phyloP scores from a whole-genome alignment of 2,113 vertebrate genomes.

The Otus sunia region DNA sequence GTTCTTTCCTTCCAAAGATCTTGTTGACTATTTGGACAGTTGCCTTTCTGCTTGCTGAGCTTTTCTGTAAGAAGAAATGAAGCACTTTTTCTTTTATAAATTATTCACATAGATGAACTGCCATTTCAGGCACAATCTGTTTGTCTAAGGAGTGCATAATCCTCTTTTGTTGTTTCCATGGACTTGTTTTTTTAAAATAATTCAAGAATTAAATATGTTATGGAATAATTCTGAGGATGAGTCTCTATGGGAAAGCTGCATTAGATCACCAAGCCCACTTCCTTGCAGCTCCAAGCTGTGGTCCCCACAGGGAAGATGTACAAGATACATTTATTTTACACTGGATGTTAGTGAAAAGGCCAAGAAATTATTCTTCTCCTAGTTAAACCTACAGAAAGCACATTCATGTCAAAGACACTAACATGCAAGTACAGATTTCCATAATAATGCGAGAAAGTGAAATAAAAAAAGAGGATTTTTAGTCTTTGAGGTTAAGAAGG shows the following conservation, averaged over 20 bases:
- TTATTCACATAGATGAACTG: background rate
- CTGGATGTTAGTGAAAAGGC: background rate
- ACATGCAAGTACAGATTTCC: background rate
- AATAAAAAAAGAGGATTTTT: background rate
- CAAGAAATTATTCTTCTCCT: background rate
- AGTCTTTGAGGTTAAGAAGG: background rate
- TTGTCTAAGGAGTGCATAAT: background rate
- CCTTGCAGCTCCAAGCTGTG: background rate
- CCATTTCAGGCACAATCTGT: background rate
- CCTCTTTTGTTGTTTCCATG: background rate
- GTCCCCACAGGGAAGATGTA: background rate
- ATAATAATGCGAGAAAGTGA: background rate
- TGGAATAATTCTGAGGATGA: background rate
- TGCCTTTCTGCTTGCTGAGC: background rate
- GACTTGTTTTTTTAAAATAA: background rate
- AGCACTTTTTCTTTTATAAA: background rate
- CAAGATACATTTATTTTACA: background rate
- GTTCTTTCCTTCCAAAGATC: background rate
- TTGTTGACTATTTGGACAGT: background rate
- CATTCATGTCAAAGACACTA: background rate
- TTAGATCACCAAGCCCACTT: background rate
- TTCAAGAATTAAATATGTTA: conserved; percentile 12
- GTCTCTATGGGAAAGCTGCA: background rate
- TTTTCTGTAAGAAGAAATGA: background rate
- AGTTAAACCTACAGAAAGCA: background rate